Conservation (phyloP, 2,797 vertebrate genomes). For the Eutrigla gurnardus region DNA sequence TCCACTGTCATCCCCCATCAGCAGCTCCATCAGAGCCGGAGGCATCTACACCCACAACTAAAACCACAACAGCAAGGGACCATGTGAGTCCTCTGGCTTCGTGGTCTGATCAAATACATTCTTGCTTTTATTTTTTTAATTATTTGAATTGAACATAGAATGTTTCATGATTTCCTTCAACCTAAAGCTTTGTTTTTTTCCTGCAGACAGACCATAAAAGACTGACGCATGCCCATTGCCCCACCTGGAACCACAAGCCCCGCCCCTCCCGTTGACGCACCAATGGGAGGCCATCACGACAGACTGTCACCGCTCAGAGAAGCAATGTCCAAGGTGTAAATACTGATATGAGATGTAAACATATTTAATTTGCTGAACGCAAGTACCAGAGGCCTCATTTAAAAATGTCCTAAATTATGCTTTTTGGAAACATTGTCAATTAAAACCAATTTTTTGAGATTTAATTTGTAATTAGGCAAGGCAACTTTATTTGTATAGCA, state of each 20-base stretch:
- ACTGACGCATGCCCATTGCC: conserved; percentile 54
- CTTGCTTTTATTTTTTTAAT: too few relatives aligned
- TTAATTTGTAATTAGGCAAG: conserved; percentile 3
- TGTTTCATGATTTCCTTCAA: neutral
- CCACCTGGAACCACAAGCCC: conserved; percentile 49
- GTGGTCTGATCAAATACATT: neutral
- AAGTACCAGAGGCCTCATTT: conserved; percentile 34
- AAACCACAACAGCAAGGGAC: conserved; percentile 61
- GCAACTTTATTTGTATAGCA: too few relatives aligned
- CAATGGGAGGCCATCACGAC: conserved; percentile 56
- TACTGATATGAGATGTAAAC: conserved; percentile 18
- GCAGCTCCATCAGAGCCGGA: conserved; percentile 85
- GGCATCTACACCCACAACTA: conserved; percentile 78
- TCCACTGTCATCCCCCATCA: conserved; percentile 88
- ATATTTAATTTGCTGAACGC: conserved; percentile 35
- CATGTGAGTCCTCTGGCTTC: conserved; percentile 21
- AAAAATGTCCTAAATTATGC: conserved; percentile 21
- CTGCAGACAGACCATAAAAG: conserved; percentile 41
- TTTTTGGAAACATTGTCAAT: neutral
- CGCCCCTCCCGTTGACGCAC: conserved; percentile 41
- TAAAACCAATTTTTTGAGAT: neutral
- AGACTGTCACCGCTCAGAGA: conserved; percentile 41
- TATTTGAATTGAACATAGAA: too few relatives aligned
- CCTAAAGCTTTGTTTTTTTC: neutral
- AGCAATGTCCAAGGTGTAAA: conserved; percentile 33